phyloP scores from a whole-genome alignment of 2,113 vertebrate species.

The Orycteropus afer region DNA sequence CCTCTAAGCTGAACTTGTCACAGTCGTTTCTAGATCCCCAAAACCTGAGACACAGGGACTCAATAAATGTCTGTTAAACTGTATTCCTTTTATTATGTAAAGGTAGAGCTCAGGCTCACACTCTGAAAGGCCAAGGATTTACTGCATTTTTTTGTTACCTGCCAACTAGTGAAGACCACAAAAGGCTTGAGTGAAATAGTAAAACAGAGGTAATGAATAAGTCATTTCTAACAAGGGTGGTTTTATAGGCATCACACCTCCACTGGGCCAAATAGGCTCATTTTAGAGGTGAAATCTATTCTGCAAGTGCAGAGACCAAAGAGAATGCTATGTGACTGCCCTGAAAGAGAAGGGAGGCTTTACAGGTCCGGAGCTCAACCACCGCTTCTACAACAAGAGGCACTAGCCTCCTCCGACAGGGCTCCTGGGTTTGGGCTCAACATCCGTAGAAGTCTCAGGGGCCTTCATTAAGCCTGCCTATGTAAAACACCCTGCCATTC shows the following conservation, averaged over 20 bases:
- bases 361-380: neutral
- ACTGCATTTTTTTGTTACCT: conserved; percentile 51
- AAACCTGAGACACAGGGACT: neutral
- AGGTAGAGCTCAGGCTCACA: neutral
- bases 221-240: conserved; percentile 49
- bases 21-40: neutral
- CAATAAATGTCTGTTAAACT: neutral
- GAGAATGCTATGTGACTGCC: neutral
- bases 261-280: conserved; percentile 43
- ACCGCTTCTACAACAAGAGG: neutral
- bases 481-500: neutral
- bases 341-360: neutral
- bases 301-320: neutral
- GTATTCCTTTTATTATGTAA: neutral
- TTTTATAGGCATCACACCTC: conserved; percentile 78
- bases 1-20: fast-evolving
- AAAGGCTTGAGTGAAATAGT: neutral
- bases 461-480: conserved; percentile 60
- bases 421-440: neutral
- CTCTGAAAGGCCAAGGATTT: neutral
- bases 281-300: conserved; percentile 23
- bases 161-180: conserved; percentile 62
- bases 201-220: conserved; percentile 59
- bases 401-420: neutral
- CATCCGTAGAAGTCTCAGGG: neutral